These are phyloP conservation scores for Biston stratarius DNA, from an alignment of 2,888 invertebrate species.

Conservation along the genomic window DNA sequence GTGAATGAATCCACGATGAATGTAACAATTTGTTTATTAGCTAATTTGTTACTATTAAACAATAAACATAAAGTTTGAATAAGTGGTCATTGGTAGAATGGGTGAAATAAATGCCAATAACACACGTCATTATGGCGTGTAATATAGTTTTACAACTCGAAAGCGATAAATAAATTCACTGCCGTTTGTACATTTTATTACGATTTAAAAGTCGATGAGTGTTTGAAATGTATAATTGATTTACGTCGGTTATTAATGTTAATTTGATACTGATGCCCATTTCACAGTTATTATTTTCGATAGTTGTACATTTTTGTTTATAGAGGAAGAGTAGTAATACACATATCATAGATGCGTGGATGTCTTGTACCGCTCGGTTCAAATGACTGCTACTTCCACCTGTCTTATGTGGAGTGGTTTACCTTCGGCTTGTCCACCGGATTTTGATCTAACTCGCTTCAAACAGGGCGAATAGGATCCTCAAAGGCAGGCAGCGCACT, in stretches of 20 bases:
- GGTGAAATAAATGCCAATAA: conserved; percentile 83
- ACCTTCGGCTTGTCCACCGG: no score
- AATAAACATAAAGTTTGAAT: conserved; percentile 77
- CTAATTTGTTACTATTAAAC: conserved; percentile 77
- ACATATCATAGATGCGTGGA: no score
- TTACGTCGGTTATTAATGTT: conserved; percentile 80
- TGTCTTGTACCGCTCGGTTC: no score
- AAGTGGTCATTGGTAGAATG: conserved; percentile 78
- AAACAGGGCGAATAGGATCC: no score
- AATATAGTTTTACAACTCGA: conserved; percentile 85
- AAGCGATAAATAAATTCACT: conserved; percentile 85
- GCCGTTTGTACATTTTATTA: conserved; percentile 85
- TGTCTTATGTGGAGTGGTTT: no score
- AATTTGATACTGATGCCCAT: conserved; percentile 66
- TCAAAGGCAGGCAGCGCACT: no score
- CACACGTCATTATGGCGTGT: conserved; percentile 84
- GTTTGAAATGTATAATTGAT: conserved; percentile 83
- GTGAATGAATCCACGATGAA: conserved; percentile 15
- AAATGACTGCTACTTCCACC: no score
- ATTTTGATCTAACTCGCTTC: no score
- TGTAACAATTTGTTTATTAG: conserved; percentile 50
- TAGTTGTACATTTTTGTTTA: conserved; percentile 1
- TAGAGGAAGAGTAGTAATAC: no score
- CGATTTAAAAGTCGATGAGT: conserved; percentile 85
- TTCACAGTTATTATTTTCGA: conserved; percentile 27